These are phyloP conservation scores for Psammodynastes pulverulentus DNA, from an alignment of 2,113 vertebrate species.

Conservation along the genomic window DNA sequence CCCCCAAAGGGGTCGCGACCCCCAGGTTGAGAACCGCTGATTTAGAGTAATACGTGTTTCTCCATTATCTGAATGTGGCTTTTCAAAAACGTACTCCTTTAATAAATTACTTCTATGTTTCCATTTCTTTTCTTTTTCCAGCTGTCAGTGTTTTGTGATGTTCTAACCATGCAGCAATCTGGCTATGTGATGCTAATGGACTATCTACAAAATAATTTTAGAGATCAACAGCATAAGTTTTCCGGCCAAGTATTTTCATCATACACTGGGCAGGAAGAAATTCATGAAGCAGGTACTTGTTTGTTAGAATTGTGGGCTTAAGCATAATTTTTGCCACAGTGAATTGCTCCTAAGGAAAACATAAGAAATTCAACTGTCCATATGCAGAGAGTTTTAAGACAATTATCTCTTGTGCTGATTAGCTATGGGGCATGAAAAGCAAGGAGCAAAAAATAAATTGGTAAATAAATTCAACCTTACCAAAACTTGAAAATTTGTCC, in stretches of 20 bases:
- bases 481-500: not conserved
- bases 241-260: slow-evolving; percentile 94
- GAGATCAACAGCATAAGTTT: slow-evolving; percentile 88
- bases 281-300: slow-evolving; percentile 82
- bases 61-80: not conserved
- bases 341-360: slow-evolving; percentile 19
- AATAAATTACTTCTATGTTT: not conserved
- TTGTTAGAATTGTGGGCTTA: slow-evolving; percentile 4
- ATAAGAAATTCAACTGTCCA: not conserved
- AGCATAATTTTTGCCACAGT: slow-evolving; percentile 36
- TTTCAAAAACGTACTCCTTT: not conserved
- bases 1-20: too few relatives aligned
- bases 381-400: not conserved
- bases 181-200: slow-evolving; percentile 98
- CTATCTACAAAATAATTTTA: slow-evolving; percentile 95
- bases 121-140: slow-evolving; percentile 56
- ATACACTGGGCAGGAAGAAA: slow-evolving; percentile 91
- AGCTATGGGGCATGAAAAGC: not conserved
- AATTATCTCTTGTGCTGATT: not conserved
- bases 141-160: slow-evolving; percentile 93
- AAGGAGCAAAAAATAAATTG: not conserved
- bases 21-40: too few relatives aligned
- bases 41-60: not conserved
- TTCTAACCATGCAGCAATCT: slow-evolving; percentile 97
- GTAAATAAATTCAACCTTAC: not conserved